Percentiles rank a stretch among this genome's conserved stretches.
Evolutionary conservation across 30 jellyfish, hydroid and myxozoan species (phyloP).

Genomic region (Catostylus mosaicus): DNA sequence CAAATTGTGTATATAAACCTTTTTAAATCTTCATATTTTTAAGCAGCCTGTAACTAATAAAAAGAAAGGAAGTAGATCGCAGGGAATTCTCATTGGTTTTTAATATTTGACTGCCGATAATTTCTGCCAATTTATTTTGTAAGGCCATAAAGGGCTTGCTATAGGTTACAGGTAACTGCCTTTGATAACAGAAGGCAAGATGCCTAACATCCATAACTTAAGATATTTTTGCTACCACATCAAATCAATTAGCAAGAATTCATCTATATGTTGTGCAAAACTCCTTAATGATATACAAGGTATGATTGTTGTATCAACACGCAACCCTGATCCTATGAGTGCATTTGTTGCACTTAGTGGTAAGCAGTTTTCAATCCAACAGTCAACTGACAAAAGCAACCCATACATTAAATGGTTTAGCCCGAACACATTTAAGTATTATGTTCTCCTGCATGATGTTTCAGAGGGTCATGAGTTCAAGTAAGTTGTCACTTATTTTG

Average conservation of each 20-base stretch:
- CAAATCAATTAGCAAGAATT: conserved; percentile 8
- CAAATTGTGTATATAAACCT: too few species aligned
- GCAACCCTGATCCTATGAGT: conserved; percentile 97
- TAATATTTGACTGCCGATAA: too few species aligned
- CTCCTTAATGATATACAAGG: conserved; percentile 38
- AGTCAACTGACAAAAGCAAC: conserved; percentile 53
- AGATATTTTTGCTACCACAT: background rate
- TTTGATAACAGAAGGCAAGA: too few species aligned
- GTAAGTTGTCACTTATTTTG: too few species aligned
- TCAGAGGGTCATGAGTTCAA: conserved; percentile 92
- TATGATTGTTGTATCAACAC: conserved; percentile 91
- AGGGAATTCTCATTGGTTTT: too few species aligned
- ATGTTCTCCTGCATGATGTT: conserved; percentile 84
- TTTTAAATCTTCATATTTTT: too few species aligned
- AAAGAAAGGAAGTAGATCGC: too few species aligned
- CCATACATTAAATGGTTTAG: conserved; percentile 86
- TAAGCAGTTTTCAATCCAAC: conserved; percentile 81
- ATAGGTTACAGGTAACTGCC: too few species aligned
- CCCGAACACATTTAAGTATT: conserved; percentile 83
- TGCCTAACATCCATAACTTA: too few species aligned
- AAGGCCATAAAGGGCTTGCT: too few species aligned
- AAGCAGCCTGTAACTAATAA: too few species aligned
- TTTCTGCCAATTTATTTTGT: too few species aligned
- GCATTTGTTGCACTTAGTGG: conserved; percentile 94
- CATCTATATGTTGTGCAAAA: background rate